These are phyloP conservation scores for Brenthis daphne DNA, from an alignment of 2,888 invertebrate genomes.

Conservation along the genomic window DNA sequence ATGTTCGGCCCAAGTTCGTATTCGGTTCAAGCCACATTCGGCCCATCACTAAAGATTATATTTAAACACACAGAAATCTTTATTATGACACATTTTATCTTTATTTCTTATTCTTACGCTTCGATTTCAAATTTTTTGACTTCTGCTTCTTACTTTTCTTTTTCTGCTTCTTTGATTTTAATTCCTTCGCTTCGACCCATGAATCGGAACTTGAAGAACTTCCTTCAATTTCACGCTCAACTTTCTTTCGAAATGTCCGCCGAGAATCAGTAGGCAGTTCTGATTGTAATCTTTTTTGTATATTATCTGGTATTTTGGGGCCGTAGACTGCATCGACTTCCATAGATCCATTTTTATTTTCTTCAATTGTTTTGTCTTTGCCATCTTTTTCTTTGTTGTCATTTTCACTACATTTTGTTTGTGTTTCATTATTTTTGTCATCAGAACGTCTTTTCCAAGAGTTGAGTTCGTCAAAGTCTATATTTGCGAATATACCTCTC, in stretches of 20 bases:
- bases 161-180: constrained; percentile 65
- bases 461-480: constrained; percentile 83
- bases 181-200: constrained; percentile 76
- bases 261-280: constrained; percentile 42
- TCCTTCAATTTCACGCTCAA: constrained; percentile 45
- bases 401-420: constrained; percentile 29
- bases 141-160: constrained; percentile 76
- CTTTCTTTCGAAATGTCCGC: constrained; percentile 50
- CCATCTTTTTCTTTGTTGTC: constrained; percentile 28
- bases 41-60: background rate
- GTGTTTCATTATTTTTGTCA: constrained; percentile 29
- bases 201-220: constrained; percentile 71
- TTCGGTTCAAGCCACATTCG: too few relatives aligned
- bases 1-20: too few relatives aligned
- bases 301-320: constrained; percentile 81
- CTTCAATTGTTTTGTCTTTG: constrained; percentile 14
- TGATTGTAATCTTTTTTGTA: constrained; percentile 55
- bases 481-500: constrained; percentile 86
- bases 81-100: constrained; percentile 44
- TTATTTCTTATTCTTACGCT: constrained; percentile 67
- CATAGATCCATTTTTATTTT: constrained; percentile 15
- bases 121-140: constrained; percentile 68
- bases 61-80: constrained; percentile 2
- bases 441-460: constrained; percentile 64
- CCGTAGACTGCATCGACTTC: constrained; percentile 71